Evolutionary conservation across 2,113 vertebrate species (phyloP), one percentile per base, ranked within the genome.

Genomic region (Donacobius atricapilla): DNA sequence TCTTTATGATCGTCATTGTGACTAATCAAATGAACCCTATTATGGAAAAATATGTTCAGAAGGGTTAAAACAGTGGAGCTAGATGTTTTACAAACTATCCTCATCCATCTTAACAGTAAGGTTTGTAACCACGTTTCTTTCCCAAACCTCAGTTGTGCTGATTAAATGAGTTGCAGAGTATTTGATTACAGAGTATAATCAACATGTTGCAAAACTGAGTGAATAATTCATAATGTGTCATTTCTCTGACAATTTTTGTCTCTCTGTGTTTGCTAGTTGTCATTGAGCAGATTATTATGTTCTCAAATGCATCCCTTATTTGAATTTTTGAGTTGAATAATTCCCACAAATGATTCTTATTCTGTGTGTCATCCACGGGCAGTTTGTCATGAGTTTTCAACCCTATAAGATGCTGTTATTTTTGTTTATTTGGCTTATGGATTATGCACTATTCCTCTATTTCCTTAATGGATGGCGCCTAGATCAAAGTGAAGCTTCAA

Each of bases 181-280:
- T 93, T 95, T 94, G 96, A 95, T 95, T 96, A 93, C 63, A 89
- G 53, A 81, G 23, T 86, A 69, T 85, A 97, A 96, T 92, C 89
- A 93, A 93, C 15, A 13, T 89, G 66, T 90, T 95, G 89, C 64
- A 87, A 93, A 91, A 92, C 66, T 68, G 69, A 93, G 85, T 95
- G 93, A 96, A 96, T 97, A 96, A 97, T 96, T 96, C 92, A 96
- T 94, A 87, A 85, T 69, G 63, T 91, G 86, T 92, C 92, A 96
- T 96, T 96, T 95, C 91, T 91, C 75, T 91, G 87, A 94, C 81
- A 95, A 93, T 81, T 95, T 95, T 95, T 92, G 48, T 75, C 39
- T 92, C 66, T 92, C 95, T 95, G 71, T 89, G 68, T 96, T 95
- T 96, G 83, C 76, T 60, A 42, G 63, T 89, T 96, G 88, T 93